phyloP scores from a whole-genome alignment of 2,113 vertebrate genomes.

The Ranitomeya imitator region DNA sequence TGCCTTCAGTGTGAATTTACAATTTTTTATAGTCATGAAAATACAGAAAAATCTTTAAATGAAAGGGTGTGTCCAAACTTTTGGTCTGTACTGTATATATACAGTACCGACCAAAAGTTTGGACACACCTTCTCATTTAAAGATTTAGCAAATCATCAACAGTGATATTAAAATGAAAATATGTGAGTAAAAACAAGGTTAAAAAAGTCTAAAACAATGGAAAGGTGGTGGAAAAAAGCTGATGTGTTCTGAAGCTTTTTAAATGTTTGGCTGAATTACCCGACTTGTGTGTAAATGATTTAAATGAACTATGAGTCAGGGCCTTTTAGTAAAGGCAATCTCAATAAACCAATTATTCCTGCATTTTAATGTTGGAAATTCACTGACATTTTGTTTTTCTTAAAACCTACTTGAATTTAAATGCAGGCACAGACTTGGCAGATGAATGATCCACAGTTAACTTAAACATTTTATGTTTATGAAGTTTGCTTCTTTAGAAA shows the following conservation, averaged over 20 bases:
- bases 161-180: conserved; percentile 7
- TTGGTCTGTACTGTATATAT: too few species aligned
- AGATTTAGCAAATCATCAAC: conserved; percentile 25
- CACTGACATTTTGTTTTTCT: conserved; percentile 48
- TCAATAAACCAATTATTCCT: conserved; percentile 56
- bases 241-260: conserved; percentile 38
- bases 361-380: conserved; percentile 48
- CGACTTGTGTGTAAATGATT: conserved; percentile 45
- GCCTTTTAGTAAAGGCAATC: conserved; percentile 50
- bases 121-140: too few species aligned
- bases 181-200: conserved; percentile 18
- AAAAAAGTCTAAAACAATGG: conserved; percentile 26
- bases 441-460: conserved; percentile 29
- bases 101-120: too few species aligned
- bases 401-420: conserved; percentile 35
- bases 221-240: background rate
- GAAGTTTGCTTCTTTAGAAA: conserved; percentile 18
- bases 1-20: too few species aligned
- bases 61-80: too few species aligned
- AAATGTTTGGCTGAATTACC: conserved; percentile 45
- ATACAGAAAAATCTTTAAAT: too few species aligned
- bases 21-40: too few species aligned
- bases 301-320: conserved; percentile 51
- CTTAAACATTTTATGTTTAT: conserved; percentile 46
- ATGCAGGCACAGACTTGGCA: conserved; percentile 10